These are phyloP conservation scores for Hipposideros larvatus DNA, from an alignment of 2,797 vertebrate species.

Conservation along the genomic window DNA sequence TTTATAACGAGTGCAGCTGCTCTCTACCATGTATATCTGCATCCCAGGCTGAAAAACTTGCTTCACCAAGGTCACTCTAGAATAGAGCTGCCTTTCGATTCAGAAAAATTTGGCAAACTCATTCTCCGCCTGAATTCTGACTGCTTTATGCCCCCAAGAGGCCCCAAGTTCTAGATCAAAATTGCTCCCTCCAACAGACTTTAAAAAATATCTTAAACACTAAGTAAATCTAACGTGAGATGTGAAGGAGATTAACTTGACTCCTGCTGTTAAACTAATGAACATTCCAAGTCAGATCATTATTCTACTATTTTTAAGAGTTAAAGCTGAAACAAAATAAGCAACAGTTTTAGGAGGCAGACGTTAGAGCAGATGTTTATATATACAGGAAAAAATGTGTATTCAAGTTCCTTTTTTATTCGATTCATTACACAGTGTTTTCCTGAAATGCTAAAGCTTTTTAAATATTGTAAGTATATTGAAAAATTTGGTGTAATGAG, in stretches of 20 bases:
- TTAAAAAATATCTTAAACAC: conserved; percentile 30
- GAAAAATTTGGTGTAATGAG: conserved; percentile 14
- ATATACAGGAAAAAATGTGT: not conserved
- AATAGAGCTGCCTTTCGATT: conserved; percentile 31
- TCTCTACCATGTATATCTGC: conserved; percentile 24
- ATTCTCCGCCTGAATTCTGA: not conserved
- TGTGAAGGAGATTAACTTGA: conserved; percentile 59
- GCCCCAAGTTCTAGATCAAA: conserved; percentile 47
- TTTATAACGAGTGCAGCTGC: conserved; percentile 59
- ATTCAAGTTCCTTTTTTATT: conserved; percentile 52
- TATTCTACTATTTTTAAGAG: conserved; percentile 63
- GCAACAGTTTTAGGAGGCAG: conserved; percentile 48
- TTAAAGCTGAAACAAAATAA: conserved; percentile 64
- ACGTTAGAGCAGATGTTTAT: conserved; percentile 45
- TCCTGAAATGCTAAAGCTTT: not conserved
- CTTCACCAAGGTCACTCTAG: conserved; percentile 63
- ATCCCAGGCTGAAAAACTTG: not conserved
- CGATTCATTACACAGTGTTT: conserved; percentile 4
- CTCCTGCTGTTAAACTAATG: conserved; percentile 69
- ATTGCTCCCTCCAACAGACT: not conserved
- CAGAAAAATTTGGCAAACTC: conserved; percentile 12
- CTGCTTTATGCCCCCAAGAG: not conserved
- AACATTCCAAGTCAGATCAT: conserved; percentile 60
- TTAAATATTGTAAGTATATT: not conserved
- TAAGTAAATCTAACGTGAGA: not conserved